Evolutionary conservation across 2,888 invertebrate genomes (phyloP).

Genomic region (Leptarthrus brevirostris): DNA sequence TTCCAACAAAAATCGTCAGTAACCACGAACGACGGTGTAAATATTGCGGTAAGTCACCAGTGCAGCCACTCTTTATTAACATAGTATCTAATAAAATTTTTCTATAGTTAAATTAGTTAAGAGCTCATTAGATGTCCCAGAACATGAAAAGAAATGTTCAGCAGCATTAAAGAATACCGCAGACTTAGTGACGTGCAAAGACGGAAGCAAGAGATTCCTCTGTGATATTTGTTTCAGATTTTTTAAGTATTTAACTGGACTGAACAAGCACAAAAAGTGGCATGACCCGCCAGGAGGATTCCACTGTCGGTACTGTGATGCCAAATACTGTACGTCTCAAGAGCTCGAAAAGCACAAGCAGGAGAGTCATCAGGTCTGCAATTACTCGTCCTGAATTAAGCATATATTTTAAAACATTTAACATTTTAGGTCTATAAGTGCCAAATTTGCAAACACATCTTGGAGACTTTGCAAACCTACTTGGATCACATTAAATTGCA

Average conservation of each 20-base stretch:
- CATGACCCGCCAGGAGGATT: constrained; percentile 67
- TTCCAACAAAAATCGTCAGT: neutral
- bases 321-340: constrained; percentile 61
- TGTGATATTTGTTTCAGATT: constrained; percentile 23
- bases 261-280: constrained; percentile 63
- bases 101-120: constrained; percentile 9
- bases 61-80: neutral
- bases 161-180: neutral
- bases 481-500: constrained; percentile 63
- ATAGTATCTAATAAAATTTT: neutral
- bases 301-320: constrained; percentile 64
- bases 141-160: constrained; percentile 23
- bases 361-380: constrained; percentile 58
- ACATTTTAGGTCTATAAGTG: constrained; percentile 60
- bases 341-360: constrained; percentile 61
- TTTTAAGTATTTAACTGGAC: constrained; percentile 30
- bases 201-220: constrained; percentile 24
- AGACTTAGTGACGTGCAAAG: constrained; percentile 5
- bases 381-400: too few species aligned
- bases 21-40: constrained; percentile 13
- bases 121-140: neutral
- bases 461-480: constrained; percentile 62
- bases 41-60: constrained; percentile 11
- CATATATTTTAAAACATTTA: neutral
- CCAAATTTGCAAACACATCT: constrained; percentile 62